A percentile compares a stretch with the other conserved stretches of the same genome.
Evolutionary conservation across 2,113 vertebrate species (phyloP).

Genomic region (Lamprologus tigripictilis): DNA sequence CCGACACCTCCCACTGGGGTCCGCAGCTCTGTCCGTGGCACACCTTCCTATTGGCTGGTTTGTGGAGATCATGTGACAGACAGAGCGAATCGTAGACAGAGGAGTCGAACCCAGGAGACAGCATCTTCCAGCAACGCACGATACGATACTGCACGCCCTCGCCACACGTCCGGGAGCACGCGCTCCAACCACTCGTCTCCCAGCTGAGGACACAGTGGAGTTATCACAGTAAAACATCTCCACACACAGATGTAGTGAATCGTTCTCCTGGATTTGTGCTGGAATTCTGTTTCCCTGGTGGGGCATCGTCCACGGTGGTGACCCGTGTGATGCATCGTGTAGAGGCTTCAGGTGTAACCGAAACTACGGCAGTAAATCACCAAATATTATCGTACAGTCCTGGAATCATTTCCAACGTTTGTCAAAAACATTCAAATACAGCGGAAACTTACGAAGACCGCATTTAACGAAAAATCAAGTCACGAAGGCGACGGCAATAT

Average conservation of each 20-base stretch:
- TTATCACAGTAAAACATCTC: fast-evolving
- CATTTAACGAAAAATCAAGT: not conserved
- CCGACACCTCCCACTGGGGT: constrained; percentile 83
- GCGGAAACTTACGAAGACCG: not conserved
- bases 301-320: not conserved
- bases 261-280: not conserved
- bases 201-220: constrained; percentile 62
- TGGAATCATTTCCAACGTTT: not conserved
- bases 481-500: not conserved
- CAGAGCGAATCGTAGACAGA: constrained; percentile 84
- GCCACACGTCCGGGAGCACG: constrained; percentile 82
- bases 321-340: not conserved
- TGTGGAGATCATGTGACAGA: constrained; percentile 74
- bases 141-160: constrained; percentile 83
- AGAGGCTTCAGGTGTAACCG: not conserved
- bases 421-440: not conserved
- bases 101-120: constrained; percentile 84
- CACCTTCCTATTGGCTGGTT: constrained; percentile 80
- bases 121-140: constrained; percentile 89
- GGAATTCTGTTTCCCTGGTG: not conserved
- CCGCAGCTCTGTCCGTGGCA: constrained; percentile 85
- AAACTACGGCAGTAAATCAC: not conserved
- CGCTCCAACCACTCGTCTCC: constrained; percentile 88
- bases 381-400: not conserved
- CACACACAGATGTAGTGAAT: not conserved